Evolutionary conservation across 2,888 invertebrate species (phyloP).

Genomic region (Hoplodrina blanda): DNA sequence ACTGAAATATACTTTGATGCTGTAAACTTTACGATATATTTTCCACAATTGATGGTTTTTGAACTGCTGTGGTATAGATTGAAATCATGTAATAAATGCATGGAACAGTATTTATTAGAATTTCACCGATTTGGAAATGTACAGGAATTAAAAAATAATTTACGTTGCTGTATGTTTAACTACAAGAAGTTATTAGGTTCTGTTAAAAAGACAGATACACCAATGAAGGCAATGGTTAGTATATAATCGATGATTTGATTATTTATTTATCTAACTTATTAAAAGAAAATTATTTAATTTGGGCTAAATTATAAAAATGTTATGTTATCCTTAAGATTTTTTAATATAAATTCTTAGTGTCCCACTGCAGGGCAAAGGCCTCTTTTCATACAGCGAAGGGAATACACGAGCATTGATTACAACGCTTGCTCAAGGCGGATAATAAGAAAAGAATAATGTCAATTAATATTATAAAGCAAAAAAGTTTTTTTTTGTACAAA

Average conservation of each 20-base stretch:
- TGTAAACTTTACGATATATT: not conserved
- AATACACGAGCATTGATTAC: no score
- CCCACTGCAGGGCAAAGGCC: no score
- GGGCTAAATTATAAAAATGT: no score
- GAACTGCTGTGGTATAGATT: not conserved
- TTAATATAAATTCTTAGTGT: no score
- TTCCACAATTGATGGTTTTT: not conserved
- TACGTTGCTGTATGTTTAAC: conserved; percentile 4
- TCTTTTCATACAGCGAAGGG: no score
- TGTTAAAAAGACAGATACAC: not conserved
- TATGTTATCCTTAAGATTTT: no score
- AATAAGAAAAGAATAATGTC: no score
- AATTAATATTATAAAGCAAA: no score
- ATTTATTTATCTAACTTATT: no score
- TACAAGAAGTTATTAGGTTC: not conserved
- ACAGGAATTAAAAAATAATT: not conserved
- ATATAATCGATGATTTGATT: not conserved
- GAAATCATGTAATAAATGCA: not conserved
- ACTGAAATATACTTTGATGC: not conserved
- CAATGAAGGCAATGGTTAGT: conserved; percentile 10
- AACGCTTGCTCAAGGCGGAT: no score
- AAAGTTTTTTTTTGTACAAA: no score
- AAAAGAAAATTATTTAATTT: no score
- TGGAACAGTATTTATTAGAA: not conserved
- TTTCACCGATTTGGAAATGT: not conserved